phyloP scores from a whole-genome alignment of 2,113 vertebrate genomes.

The Odocoileus virginianus region DNA sequence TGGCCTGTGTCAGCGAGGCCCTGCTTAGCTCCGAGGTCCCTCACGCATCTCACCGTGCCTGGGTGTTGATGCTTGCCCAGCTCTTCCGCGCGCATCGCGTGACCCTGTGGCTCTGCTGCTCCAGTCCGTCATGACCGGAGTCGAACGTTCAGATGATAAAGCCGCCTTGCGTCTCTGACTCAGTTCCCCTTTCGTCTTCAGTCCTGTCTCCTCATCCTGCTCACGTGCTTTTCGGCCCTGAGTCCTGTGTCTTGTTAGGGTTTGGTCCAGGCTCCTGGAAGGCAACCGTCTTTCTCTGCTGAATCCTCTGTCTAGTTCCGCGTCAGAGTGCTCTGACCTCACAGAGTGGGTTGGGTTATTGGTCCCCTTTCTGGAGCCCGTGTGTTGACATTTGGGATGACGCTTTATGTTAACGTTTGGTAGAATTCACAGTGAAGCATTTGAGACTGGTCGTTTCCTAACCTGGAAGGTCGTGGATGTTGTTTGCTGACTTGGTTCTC shows the following conservation, averaged over 20 bases:
- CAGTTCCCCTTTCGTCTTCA: fast-evolving
- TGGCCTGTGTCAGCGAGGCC: too few species aligned
- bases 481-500: fast-evolving
- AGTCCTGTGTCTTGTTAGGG: background rate
- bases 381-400: background rate
- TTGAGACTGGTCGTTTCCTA: background rate
- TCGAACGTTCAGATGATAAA: fast-evolving
- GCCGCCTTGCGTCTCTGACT: too few species aligned
- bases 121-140: too few species aligned
- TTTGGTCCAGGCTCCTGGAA: background rate
- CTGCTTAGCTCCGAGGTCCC: too few species aligned
- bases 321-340: background rate
- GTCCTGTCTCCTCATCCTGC: too few species aligned
- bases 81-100: fast-evolving
- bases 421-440: background rate
- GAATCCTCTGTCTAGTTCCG: background rate
- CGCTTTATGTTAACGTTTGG: background rate
- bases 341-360: background rate
- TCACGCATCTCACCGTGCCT: too few species aligned
- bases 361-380: background rate
- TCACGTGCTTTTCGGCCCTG: background rate
- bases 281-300: background rate
- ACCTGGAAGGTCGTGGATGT: fast-evolving
- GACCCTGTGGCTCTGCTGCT: too few species aligned
- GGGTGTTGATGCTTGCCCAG: too few species aligned